Base-by-base conservation (phyloP, 1,140 invertebrate genomes). In the Brachionus sp. region DNA sequence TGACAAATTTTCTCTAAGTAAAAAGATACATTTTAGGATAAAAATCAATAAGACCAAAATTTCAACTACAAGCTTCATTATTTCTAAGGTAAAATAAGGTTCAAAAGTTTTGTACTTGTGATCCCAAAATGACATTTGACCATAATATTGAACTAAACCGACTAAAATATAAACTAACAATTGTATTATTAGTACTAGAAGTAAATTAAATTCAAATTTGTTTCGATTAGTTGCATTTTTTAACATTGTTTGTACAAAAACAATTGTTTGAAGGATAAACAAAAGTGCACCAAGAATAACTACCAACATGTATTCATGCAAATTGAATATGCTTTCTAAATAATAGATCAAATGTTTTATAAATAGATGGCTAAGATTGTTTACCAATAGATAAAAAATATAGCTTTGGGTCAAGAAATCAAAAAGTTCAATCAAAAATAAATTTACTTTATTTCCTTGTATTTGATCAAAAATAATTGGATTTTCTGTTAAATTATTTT, bases 301-400 rank as follows among this genome's bases (percentile, higher is more conserved):
- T 4, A 75, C 70, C n/a, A 75, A 29, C 39, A 75, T 10, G 12
- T 75, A 42, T 46, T 75, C 70, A 46, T 25, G 19, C 10, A 6
- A 44, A 29, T 46, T 29, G 25, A 25, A 33, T 5, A 44, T 19
- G 13, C 39, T 46, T 13, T 23, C 23, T 13, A 16, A 46, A 19
- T 25, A 75, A 25, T 75, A 75, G 7, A 75, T 75, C 16, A 75
- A 75, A 46, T 75, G 70, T 44, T 75, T 75, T 13, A 75, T 75
- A 75, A 75, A 46, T 46, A 75, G 12, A 75, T 46, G 19, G 19
- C 7, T 13, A 46, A 75, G 25, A 75, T 75, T 75, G 10, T 19
- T 75, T 6, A 25, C 3, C 12, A 75, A 12, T 23, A 75, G 29
- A 75, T 75, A 25, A 9, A 75, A 46, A 23, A 25, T 25, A 23